Conservation (phyloP, 2,888 invertebrate genomes). For the Drosophila atroscutellata region DNA sequence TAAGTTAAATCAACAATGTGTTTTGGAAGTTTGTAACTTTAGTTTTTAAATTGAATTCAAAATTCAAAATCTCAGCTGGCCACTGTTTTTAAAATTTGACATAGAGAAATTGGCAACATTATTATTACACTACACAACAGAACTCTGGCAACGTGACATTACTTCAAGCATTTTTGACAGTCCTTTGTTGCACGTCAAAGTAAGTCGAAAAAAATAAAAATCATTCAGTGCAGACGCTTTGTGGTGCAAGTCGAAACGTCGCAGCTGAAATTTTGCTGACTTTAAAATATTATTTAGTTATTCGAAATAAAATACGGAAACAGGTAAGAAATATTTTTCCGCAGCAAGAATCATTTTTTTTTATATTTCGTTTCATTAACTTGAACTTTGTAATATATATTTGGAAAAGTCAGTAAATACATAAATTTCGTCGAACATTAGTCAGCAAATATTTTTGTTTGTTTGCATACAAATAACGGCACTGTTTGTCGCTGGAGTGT, state of each 20-base stretch:
- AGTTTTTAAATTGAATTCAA: not conserved
- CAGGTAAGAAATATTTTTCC: not conserved
- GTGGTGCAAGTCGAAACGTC: not conserved
- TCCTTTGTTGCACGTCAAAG: not conserved
- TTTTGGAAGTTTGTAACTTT: not conserved
- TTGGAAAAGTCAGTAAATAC: not conserved
- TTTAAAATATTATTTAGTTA: not conserved
- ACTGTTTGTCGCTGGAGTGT: not conserved
- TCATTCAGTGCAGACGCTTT: not conserved
- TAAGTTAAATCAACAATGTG: no score
- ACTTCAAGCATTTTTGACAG: not conserved
- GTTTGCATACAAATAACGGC: not conserved
- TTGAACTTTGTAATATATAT: not conserved
- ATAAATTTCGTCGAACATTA: not conserved
- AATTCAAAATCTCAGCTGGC: not conserved
- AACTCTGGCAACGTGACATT: not conserved
- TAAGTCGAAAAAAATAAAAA: not conserved
- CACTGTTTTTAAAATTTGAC: not conserved
- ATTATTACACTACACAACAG: no score
- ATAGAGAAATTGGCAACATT: not conserved
- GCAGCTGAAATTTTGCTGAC: not conserved
- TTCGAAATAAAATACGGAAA: not conserved
- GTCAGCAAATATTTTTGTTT: not conserved
- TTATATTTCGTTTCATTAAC: not conserved
- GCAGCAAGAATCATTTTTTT: not conserved